Base-by-base conservation (phyloP, 30 jellyfish, hydroid and myxozoan genomes). In the Catostylus mosaicus region DNA sequence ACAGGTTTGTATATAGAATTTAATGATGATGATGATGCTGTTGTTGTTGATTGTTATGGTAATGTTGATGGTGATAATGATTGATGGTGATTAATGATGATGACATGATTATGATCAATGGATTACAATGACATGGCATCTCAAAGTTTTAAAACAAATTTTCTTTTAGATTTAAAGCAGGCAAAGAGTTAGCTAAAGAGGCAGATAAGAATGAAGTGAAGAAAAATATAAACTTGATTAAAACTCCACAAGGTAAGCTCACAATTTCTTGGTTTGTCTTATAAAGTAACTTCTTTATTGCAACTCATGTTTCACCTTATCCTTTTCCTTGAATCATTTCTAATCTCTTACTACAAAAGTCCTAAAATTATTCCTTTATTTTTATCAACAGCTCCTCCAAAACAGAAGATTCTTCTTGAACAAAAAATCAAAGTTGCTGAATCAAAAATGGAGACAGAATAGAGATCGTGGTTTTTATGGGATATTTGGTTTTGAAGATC, bases 181-280 rank as follows among this genome's bases (percentile, higher is more conserved):
- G 96, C 56, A 95, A 89, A 65, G 90, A 69, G 30, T 45, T 95
- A 30, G 89, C 97, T 30, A 95, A 88, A 60, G 99, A 95, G 68
- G 97, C 95, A 29, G 99, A 95, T 72, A 92, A 73, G 33, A 78
- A 77, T 61, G 99, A 95, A 83, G 96, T 95, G 30, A 96, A 88
- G 77, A 85, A 66, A 26, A 95, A 89, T 43, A 88, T 95, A 76
- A 95, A 89, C 65, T 82, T 95, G 40, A 95, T 95, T 50, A 85
- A 80, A 73, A 71, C 78, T 14, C 80, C 89, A 29, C 97, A 97
- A 72, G 96, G 99, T 95, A 75, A 50, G 2, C 6, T 16, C 14
- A 10, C 20, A 18, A 16, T 50, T 9, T 0, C 20, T 50, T 16
- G 14, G n/a, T 43, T 6, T 43, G 0, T 43, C 54, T 43, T n/a